Percentiles rank a stretch among this genome's conserved stretches.
These are phyloP conservation scores for Onthophagus sagittarius DNA, from an alignment of 2,888 invertebrate species.

Conservation along the genomic window DNA sequence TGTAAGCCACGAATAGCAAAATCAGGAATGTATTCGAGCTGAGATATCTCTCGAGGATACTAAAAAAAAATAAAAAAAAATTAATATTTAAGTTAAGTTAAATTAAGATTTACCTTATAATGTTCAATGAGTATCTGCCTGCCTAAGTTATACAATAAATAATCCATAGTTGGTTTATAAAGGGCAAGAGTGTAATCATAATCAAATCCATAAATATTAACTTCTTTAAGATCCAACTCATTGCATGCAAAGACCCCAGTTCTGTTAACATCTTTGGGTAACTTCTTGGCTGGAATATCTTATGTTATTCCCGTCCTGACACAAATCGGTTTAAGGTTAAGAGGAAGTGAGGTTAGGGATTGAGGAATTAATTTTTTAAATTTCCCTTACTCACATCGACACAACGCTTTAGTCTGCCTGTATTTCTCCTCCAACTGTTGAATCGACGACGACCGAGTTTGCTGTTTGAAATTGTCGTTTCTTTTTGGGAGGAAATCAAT, in stretches of 20 bases:
- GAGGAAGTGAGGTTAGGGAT: constrained; percentile 10
- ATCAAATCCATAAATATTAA: constrained; percentile 95
- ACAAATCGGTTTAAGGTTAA: neutral
- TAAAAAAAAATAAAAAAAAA: constrained; percentile 48
- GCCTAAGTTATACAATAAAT: constrained; percentile 86
- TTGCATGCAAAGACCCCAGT: constrained; percentile 94
- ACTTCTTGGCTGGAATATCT: constrained; percentile 66
- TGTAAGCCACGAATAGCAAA: constrained; percentile 97
- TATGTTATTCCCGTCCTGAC: neutral
- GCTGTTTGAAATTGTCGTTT: constrained; percentile 5
- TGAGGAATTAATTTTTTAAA: neutral
- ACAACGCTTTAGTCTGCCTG: constrained; percentile 15
- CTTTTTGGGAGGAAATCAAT: constrained; percentile 3
- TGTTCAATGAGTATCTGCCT: constrained; percentile 81
- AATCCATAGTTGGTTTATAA: constrained; percentile 86
- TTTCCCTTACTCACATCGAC: constrained; percentile 22
- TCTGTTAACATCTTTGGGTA: constrained; percentile 82
- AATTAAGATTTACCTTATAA: constrained; percentile 69
- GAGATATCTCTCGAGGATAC: constrained; percentile 83
- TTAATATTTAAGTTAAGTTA: neutral
- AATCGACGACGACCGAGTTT: constrained; percentile 2
- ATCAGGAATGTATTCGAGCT: constrained; percentile 82
- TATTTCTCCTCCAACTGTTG: constrained; percentile 17
- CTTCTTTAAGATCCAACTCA: constrained; percentile 85
- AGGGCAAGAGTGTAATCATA: constrained; percentile 97